phyloP scores from a whole-genome alignment of 2,797 vertebrate species.

The Gallirallus australis region DNA sequence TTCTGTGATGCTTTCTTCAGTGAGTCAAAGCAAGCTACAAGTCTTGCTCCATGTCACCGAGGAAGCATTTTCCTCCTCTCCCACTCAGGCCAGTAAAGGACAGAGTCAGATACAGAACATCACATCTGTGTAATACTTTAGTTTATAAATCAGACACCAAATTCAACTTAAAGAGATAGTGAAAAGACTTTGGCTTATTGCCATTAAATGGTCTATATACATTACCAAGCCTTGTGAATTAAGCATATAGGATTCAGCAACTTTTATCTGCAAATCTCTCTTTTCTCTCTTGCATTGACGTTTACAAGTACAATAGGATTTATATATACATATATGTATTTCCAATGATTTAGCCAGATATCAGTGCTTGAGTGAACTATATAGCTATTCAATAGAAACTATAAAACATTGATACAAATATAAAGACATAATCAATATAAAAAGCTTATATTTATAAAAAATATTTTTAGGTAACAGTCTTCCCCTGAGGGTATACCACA shows the following conservation, averaged over 20 bases:
- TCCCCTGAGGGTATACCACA: conserved; percentile 96
- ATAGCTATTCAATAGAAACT: conserved; percentile 87
- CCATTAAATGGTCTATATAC: neutral
- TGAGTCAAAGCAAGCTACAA: neutral
- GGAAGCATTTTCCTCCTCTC: neutral
- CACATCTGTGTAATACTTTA: neutral
- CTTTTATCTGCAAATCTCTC: conserved; percentile 41
- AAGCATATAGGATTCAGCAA: conserved; percentile 36
- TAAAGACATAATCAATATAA: conserved; percentile 87
- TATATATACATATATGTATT: conserved; percentile 52
- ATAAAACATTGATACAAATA: conserved; percentile 86
- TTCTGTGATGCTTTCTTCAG: conserved; percentile 9
- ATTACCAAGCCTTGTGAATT: conserved; percentile 18
- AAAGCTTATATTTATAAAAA: conserved; percentile 94
- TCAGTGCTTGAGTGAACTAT: conserved; percentile 97
- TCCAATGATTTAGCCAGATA: conserved; percentile 82
- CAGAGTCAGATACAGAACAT: neutral
- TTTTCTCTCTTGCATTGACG: conserved; percentile 45
- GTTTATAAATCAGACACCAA: conserved; percentile 21
- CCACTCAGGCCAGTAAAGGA: neutral
- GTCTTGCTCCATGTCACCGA: neutral
- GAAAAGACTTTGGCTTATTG: conserved; percentile 12
- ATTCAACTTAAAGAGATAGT: neutral
- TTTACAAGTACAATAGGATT: conserved; percentile 67
- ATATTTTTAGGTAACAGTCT: conserved; percentile 91